phyloP scores from a whole-genome alignment of 1,140 invertebrate genomes.

The Ylistrum balloti region DNA sequence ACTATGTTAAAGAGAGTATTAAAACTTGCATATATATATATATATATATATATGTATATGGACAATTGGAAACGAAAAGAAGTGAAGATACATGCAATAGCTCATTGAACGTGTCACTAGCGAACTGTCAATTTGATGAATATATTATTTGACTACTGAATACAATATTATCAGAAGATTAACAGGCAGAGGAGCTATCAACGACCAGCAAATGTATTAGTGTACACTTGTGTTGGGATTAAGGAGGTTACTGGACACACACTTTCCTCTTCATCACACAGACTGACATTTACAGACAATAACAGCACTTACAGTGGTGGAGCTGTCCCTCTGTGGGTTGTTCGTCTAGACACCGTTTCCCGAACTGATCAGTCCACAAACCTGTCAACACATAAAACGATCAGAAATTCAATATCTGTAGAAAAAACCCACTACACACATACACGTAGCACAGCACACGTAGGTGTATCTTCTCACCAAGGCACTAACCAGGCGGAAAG shows the following conservation, averaged over 20 bases:
- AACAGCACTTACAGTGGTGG: neutral
- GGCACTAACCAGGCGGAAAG: neutral
- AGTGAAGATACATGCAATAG: too few species aligned
- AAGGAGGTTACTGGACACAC: too few species aligned
- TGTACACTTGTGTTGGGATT: too few species aligned
- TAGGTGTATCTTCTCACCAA: neutral
- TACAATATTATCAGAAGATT: too few species aligned
- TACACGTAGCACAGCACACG: neutral
- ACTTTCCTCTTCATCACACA: too few species aligned
- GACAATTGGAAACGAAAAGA: too few species aligned
- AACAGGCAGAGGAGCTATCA: too few species aligned
- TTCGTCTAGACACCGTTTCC: neutral
- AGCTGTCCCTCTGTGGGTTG: neutral
- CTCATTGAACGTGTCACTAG: too few species aligned
- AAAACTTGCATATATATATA: neutral
- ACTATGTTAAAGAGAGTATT: neutral
- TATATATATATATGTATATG: neutral
- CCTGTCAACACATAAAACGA: neutral
- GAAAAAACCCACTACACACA: neutral
- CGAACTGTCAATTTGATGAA: too few species aligned
- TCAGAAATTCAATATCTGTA: neutral
- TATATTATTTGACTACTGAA: too few species aligned
- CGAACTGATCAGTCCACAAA: neutral
- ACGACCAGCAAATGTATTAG: too few species aligned
- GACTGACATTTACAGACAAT: neutral